These are phyloP conservation scores for Cremastinae sp. DNA, from an alignment of 2,888 invertebrate genomes.

Conservation along the genomic window DNA sequence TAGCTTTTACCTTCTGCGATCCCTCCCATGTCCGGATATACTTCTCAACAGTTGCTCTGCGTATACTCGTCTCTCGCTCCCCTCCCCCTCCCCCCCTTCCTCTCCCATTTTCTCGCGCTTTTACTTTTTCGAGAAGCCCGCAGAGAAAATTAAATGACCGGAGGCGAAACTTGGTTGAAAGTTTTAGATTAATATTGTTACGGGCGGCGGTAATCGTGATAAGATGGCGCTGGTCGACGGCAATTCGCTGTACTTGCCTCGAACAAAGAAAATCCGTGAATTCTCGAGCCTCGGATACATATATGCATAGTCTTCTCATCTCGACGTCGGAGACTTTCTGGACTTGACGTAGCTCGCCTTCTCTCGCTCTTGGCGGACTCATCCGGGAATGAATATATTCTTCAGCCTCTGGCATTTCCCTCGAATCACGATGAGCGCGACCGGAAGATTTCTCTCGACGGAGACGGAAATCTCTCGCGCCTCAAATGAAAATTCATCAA, in stretches of 20 bases:
- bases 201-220: slow-evolving; percentile 71
- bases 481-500: slow-evolving; percentile 59
- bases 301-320: slow-evolving; percentile 1
- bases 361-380: slow-evolving; percentile 28
- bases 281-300: slow-evolving; percentile 20
- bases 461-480: slow-evolving; percentile 1
- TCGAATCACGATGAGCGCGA: slow-evolving; percentile 30
- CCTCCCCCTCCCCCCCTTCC: neutral
- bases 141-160: slow-evolving; percentile 72
- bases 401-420: slow-evolving; percentile 56
- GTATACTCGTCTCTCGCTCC: slow-evolving; percentile 4
- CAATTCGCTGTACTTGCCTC: slow-evolving; percentile 32
- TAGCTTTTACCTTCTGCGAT: slow-evolving; percentile 28
- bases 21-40: slow-evolving; percentile 1
- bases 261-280: slow-evolving; percentile 33
- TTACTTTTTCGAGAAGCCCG: slow-evolving; percentile 58
- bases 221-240: slow-evolving; percentile 61
- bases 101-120: slow-evolving; percentile 20
- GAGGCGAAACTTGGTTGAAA: slow-evolving; percentile 67
- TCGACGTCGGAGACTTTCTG: slow-evolving; percentile 18
- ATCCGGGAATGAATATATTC: slow-evolving; percentile 54
- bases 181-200: slow-evolving; percentile 75
- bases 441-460: slow-evolving; percentile 6
- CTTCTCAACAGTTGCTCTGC: slow-evolving; percentile 22
- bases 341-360: slow-evolving; percentile 3